A percentile compares a stretch with the other conserved stretches of the same genome.
phyloP scores from a whole-genome alignment of 2,797 vertebrate species.

The Coranthus polyacanthus region DNA sequence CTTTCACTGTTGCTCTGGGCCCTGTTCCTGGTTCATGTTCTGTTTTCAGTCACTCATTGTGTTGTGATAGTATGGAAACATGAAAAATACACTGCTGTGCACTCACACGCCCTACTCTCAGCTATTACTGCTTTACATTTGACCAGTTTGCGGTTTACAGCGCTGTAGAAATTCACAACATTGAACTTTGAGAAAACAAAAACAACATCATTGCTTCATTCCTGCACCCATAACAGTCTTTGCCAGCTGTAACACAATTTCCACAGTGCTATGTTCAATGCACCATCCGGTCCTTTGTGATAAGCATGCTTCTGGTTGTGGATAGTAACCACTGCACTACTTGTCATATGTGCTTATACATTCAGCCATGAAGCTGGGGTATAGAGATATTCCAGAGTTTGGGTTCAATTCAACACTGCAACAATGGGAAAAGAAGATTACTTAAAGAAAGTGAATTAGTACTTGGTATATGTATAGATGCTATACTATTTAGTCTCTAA shows the following conservation, averaged over 20 bases:
- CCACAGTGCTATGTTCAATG: neutral
- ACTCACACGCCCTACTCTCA: too few relatives aligned
- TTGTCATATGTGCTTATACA: conserved; percentile 12
- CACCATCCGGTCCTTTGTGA: neutral
- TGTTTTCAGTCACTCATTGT: too few relatives aligned
- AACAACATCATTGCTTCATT: neutral
- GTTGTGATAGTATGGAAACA: too few relatives aligned
- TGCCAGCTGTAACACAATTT: conserved; percentile 5
- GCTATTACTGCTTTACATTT: too few relatives aligned
- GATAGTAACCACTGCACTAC: neutral
- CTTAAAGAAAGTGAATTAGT: neutral
- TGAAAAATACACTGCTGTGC: too few relatives aligned
- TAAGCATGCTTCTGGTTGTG: neutral
- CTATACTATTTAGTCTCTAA: too few relatives aligned
- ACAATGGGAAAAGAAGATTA: neutral
- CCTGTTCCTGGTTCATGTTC: too few relatives aligned
- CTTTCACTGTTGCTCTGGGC: too few relatives aligned
- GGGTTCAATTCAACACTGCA: neutral
- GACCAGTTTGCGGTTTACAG: neutral
- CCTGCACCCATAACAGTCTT: neutral
- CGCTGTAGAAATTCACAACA: neutral
- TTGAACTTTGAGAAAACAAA: neutral
- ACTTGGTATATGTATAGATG: too few relatives aligned
- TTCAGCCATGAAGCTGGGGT: neutral
- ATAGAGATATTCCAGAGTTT: neutral